Conservation (phyloP, 2,888 invertebrate genomes). For the Sipha maydis region DNA sequence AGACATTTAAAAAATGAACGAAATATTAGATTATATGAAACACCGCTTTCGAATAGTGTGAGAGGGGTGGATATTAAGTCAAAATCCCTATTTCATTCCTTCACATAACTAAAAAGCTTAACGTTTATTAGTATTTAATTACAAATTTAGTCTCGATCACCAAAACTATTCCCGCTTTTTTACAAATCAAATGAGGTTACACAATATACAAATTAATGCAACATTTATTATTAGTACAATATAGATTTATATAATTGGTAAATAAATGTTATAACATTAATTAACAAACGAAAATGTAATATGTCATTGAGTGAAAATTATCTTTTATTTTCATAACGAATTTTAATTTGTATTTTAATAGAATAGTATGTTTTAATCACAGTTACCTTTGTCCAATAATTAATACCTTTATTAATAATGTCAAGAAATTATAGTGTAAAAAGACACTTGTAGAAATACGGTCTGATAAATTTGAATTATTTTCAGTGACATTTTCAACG, state of each 20-base stretch:
- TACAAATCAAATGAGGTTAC: background rate
- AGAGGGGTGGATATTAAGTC: conserved; percentile 1
- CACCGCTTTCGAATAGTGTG: background rate
- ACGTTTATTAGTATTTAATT: conserved; percentile 34
- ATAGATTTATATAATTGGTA: too few species aligned
- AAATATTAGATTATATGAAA: background rate
- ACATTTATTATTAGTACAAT: background rate
- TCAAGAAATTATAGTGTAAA: background rate
- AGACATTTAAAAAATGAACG: background rate
- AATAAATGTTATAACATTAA: too few species aligned
- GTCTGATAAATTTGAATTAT: background rate
- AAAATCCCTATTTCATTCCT: conserved; percentile 15
- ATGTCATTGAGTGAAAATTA: background rate
- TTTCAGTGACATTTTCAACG: background rate
- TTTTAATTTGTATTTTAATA: background rate
- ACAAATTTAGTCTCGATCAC: background rate
- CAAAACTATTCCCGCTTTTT: conserved; percentile 4
- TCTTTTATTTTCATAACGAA: background rate
- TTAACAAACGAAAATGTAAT: background rate
- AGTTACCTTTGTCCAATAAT: background rate
- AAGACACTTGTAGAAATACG: background rate
- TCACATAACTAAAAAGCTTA: background rate
- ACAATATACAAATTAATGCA: background rate
- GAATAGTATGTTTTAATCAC: background rate
- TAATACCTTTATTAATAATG: background rate